Conservation (phyloP, 2,797 vertebrate genomes). For the Sebastes reedi region DNA sequence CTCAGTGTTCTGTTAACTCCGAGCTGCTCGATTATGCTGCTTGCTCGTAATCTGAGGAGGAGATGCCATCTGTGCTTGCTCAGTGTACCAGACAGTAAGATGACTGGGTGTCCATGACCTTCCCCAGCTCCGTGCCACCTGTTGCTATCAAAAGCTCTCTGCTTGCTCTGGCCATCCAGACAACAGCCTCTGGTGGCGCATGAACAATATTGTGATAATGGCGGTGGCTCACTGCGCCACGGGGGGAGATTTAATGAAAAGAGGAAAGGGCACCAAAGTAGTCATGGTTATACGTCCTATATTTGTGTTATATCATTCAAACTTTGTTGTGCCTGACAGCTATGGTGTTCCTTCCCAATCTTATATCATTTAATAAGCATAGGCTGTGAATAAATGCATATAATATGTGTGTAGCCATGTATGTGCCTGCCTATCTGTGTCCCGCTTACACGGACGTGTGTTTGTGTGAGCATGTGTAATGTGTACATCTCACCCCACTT, state of each 20-base stretch:
- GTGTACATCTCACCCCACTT: constrained; percentile 56
- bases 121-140: constrained; percentile 58
- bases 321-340: neutral
- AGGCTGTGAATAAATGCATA: neutral
- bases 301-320: constrained; percentile 16
- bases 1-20: constrained; percentile 24
- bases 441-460: neutral
- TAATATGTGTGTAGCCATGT: neutral
- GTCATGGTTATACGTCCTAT: neutral
- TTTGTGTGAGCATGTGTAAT: constrained; percentile 29
- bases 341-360: neutral
- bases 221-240: neutral
- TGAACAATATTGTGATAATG: constrained; percentile 34
- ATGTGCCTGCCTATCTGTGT: neutral
- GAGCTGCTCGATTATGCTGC: constrained; percentile 19
- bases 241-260: constrained; percentile 31
- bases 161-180: constrained; percentile 29
- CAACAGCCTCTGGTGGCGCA: constrained; percentile 42
- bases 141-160: constrained; percentile 53
- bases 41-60: constrained; percentile 29
- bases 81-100: constrained; percentile 51
- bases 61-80: constrained; percentile 67
- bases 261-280: constrained; percentile 5
- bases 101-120: constrained; percentile 64
- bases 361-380: neutral